Evolutionary conservation across 2,888 invertebrate genomes (phyloP).

Genomic region (Apotomis turbidana): DNA sequence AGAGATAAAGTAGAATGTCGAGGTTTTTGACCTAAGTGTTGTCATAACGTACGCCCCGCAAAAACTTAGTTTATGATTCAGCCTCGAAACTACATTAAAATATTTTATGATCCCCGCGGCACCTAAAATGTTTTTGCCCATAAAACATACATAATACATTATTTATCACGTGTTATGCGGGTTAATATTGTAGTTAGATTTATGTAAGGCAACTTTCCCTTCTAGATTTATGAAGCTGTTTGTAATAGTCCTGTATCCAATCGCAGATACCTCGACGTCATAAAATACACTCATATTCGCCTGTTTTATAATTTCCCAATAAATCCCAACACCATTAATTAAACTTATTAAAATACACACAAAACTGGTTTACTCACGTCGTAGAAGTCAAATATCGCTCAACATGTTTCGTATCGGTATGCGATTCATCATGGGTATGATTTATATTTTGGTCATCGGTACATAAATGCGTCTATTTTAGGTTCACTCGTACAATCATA

Average conservation of each 20-base stretch:
- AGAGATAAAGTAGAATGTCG: too few species aligned
- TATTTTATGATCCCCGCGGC: slow-evolving; percentile 24
- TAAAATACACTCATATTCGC: too few species aligned
- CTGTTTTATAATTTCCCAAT: too few species aligned
- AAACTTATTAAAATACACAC: too few species aligned
- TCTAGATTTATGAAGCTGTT: slow-evolving; percentile 5
- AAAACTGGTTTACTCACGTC: too few species aligned
- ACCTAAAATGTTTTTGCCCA: slow-evolving; percentile 28
- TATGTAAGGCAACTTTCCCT: slow-evolving; percentile 15
- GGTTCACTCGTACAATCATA: too few species aligned
- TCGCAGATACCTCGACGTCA: background rate
- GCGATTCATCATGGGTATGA: too few species aligned
- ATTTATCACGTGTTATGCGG: slow-evolving; percentile 27
- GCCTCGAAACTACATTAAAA: slow-evolving; percentile 23
- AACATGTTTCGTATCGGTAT: too few species aligned
- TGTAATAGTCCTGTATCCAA: background rate
- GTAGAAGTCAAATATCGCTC: too few species aligned
- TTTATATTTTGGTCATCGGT: too few species aligned
- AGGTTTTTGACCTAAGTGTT: background rate
- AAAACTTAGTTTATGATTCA: slow-evolving; percentile 26
- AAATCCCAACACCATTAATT: too few species aligned
- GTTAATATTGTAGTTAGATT: slow-evolving; percentile 24
- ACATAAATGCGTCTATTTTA: too few species aligned
- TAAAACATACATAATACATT: slow-evolving; percentile 29
- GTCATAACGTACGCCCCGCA: slow-evolving; percentile 6